Conservation (phyloP, 2,888 invertebrate genomes). For the Agriotes lineatus region DNA sequence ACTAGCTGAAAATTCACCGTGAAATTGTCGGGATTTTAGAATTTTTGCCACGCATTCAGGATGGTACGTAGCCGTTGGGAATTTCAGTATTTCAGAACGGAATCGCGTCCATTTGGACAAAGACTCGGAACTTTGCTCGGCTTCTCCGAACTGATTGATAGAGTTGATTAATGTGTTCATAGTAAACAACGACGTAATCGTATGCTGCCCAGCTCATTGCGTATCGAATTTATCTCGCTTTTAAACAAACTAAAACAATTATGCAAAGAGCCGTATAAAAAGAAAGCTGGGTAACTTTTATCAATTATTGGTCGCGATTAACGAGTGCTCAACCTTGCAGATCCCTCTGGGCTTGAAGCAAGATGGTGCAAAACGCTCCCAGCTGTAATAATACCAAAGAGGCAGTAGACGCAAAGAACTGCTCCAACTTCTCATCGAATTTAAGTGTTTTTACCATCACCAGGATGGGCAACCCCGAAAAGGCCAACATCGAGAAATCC, state of each 20-base stretch:
- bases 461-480: constrained; percentile 8
- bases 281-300: not conserved
- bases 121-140: not conserved
- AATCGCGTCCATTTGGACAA: no score
- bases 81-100: no score
- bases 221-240: not conserved
- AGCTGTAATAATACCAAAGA: not conserved
- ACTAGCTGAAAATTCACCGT: not conserved
- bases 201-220: not conserved
- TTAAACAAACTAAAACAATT: not conserved
- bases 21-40: no score
- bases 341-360: not conserved
- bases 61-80: no score
- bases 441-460: not conserved
- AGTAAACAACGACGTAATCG: constrained; percentile 12
- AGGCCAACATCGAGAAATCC: not conserved
- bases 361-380: not conserved
- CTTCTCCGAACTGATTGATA: constrained; percentile 3
- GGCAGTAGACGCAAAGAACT: not conserved
- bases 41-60: no score
- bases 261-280: not conserved
- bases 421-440: not conserved
- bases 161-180: constrained; percentile 1
- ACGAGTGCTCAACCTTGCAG: not conserved
- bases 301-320: no score